Evolutionary conservation across 1,140 invertebrate species (phyloP), one percentile per base, ranked within the genome.

Genomic region (Araneus ventricosus): DNA sequence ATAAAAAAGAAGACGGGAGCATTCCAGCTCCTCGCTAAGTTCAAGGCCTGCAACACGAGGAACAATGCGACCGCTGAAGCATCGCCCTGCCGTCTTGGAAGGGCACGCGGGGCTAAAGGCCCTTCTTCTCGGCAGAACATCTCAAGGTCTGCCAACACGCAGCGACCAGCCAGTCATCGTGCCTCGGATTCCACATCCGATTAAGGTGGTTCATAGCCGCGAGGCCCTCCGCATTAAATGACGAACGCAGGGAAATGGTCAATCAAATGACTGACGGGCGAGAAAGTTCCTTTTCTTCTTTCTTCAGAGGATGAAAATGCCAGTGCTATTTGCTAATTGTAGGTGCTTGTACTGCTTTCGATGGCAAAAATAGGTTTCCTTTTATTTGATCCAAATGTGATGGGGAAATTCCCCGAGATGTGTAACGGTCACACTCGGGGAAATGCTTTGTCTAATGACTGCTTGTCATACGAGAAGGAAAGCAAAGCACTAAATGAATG

Each of bases 21-120:
- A 82, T 82, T 82, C 80, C 80, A 45, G 39, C 41, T 80, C 80
- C 41, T n/a, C 41, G 80, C 45, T 52, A 75, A 75, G 80, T 82
- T 82, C 80, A 82, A 82, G 80, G 80, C 80, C 80, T 82, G 80
- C 39, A 80, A n/a, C 63, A 67, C 8, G 8, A 67, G 30, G 70
- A 75, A 82, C 80, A 82, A 82, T 82, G 80, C 80, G 80, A 82
- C 41, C 80, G 37, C 37, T 52, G 80, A 82, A 41, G 80, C 80
- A 82, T 41, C 80, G 39, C 27, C 75, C 41, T 52, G 39, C 20
- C 80, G 39, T 22, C 75, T 82, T 52, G 39, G 80, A 82, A 82
- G 80, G 80, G 80, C 80, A 52, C 39, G 41, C 37, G 70, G 70
- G 70, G 70, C 70, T 75, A 75, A 75, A 75, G 80, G 80, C 80